phyloP scores from a whole-genome alignment of 2,113 vertebrate species.

The Serinus canaria region DNA sequence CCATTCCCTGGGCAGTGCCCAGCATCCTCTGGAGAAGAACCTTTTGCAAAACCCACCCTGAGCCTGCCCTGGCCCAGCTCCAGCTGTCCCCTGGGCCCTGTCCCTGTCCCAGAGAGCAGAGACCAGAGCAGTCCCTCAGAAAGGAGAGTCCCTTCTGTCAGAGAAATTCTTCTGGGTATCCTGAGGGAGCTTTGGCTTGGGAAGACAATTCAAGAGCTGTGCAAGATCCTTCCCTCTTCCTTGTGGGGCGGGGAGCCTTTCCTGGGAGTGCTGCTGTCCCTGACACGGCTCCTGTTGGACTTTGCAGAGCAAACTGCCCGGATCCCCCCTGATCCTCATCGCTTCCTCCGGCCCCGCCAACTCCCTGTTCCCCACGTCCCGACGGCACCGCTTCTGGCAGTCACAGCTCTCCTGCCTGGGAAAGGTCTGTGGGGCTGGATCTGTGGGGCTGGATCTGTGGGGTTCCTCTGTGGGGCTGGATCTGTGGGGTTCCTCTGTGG shows the following conservation, averaged over 20 bases:
- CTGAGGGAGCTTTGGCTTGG: not conserved
- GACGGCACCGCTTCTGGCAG: conserved; percentile 96
- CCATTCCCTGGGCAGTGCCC: not conserved
- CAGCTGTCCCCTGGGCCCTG: fast-evolving
- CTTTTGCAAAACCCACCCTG: fast-evolving
- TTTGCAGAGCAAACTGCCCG: conserved; percentile 90
- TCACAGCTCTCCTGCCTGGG: conserved; percentile 96
- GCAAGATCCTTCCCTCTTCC: not conserved
- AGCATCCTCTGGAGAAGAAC: not conserved
- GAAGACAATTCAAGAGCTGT: fast-evolving
- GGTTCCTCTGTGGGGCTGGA: not conserved
- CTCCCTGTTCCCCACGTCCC: conserved; percentile 84
- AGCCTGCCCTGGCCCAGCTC: not conserved
- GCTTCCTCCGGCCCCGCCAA: conserved; percentile 89
- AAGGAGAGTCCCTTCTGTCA: not conserved
- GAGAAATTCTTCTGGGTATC: fast-evolving
- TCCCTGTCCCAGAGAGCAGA: not conserved
- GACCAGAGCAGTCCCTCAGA: fast-evolving
- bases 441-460: not conserved
- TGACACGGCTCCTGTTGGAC: not conserved
- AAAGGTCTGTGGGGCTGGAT: conserved; percentile 76
- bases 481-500: too few relatives aligned
- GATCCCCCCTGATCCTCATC: conserved; percentile 92
- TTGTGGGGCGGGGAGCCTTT: not conserved
- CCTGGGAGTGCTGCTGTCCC: not conserved